Conservation (phyloP, 2,797 vertebrate species). For the Spondyliosoma cantharus region DNA sequence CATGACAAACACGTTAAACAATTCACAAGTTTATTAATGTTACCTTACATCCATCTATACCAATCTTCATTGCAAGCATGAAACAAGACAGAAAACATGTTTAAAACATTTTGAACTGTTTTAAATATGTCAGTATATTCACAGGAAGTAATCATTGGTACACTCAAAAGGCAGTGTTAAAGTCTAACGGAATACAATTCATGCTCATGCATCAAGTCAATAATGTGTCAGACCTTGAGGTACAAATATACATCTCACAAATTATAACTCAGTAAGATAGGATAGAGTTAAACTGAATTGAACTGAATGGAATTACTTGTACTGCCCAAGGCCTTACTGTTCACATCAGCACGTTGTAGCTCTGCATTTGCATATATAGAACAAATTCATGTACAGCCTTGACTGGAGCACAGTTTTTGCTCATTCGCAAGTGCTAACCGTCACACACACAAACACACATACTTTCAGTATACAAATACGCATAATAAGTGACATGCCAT, state of each 20-base stretch:
- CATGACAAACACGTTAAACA: conserved; percentile 40
- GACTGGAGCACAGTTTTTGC: conserved; percentile 7
- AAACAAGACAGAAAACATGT: conserved; percentile 77
- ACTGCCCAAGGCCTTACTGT: not conserved
- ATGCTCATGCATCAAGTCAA: conserved; percentile 49
- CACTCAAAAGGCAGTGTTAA: not conserved
- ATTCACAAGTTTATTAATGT: conserved; percentile 67
- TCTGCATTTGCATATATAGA: conserved; percentile 10
- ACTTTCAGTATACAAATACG: not conserved
- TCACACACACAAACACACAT: not conserved
- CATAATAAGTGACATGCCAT: conserved; percentile 22
- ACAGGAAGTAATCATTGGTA: not conserved
- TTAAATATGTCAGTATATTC: conserved; percentile 60
- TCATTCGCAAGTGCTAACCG: conserved; percentile 7
- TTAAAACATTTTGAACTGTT: conserved; percentile 70
- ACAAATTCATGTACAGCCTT: not conserved
- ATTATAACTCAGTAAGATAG: not conserved
- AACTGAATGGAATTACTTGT: conserved; percentile 5
- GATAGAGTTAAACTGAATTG: not conserved
- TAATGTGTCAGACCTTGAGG: conserved; percentile 3
- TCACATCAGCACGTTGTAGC: conserved; percentile 8
- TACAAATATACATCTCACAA: conserved; percentile 5
- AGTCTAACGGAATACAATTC: conserved; percentile 16
- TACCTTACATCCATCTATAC: conserved; percentile 85
- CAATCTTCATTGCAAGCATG: conserved; percentile 82